phyloP scores from a whole-genome alignment of 2,797 vertebrate genomes.

The Manis javanica region DNA sequence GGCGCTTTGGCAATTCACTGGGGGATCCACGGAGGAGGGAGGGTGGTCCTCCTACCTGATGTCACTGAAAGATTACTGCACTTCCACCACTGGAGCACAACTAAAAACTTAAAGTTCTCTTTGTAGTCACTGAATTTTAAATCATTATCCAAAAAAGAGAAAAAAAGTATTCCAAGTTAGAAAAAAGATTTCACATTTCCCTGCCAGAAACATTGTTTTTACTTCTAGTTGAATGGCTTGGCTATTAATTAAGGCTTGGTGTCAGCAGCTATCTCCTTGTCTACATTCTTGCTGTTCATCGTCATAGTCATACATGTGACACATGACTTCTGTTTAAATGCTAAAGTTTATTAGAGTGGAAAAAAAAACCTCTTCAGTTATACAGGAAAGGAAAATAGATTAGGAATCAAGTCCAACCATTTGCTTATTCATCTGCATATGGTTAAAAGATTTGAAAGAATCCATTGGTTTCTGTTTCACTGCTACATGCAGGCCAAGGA shows the following conservation, averaged over 20 bases:
- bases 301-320: background rate
- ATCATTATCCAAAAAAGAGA: background rate
- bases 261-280: constrained; percentile 30
- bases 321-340: constrained; percentile 60
- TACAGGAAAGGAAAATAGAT: constrained; percentile 75
- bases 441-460: constrained; percentile 75
- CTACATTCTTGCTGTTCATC: constrained; percentile 59
- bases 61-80: background rate
- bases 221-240: constrained; percentile 51
- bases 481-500: constrained; percentile 39
- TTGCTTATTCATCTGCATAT: constrained; percentile 71
- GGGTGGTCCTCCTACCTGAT: background rate
- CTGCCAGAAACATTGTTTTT: constrained; percentile 43
- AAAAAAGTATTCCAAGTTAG: background rate
- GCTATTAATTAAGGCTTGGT: background rate
- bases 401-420: constrained; percentile 63
- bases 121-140: constrained; percentile 25
- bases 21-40: background rate
- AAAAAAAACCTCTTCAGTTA: constrained; percentile 61
- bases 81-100: background rate
- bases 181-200: constrained; percentile 2
- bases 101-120: constrained; percentile 10
- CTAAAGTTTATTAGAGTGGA: constrained; percentile 75
- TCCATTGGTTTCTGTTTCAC: constrained; percentile 71
- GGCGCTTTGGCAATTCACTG: background rate